These are phyloP conservation scores for Heliocidaris tuberculata DNA, from an alignment of 35 echinoderm and acorn worm genomes.

Conservation along the genomic window DNA sequence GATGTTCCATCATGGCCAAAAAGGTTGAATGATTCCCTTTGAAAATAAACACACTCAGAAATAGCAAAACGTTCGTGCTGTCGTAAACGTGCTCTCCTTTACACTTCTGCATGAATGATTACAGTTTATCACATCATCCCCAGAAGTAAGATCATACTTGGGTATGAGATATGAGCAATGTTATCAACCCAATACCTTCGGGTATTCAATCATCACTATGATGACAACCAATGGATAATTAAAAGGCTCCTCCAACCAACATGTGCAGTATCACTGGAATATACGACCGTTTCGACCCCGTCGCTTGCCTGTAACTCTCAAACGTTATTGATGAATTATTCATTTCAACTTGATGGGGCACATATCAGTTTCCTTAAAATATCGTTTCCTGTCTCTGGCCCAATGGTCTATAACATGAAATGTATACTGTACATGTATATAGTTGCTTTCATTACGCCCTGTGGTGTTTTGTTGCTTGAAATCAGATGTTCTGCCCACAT, in stretches of 20 bases:
- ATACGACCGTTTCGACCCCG: neutral
- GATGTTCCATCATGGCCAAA: too few relatives aligned
- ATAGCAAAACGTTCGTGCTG: too few relatives aligned
- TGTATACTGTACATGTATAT: too few relatives aligned
- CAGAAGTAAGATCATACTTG: neutral
- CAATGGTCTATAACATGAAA: too few relatives aligned
- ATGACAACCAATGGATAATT: neutral
- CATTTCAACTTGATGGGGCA: neutral
- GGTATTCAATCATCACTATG: neutral
- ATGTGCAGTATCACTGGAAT: neutral
- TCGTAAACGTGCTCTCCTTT: neutral
- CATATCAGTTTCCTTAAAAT: too few relatives aligned
- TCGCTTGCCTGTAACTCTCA: neutral
- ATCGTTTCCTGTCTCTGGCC: too few relatives aligned
- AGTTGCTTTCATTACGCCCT: too few relatives aligned
- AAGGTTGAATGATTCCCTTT: too few relatives aligned
- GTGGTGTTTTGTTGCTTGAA: too few relatives aligned
- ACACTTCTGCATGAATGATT: neutral
- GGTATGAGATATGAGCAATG: neutral
- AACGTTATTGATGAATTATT: neutral
- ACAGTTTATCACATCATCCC: neutral
- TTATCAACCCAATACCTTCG: neutral
- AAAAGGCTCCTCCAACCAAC: neutral
- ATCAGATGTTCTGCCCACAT: too few relatives aligned
- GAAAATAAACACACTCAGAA: too few relatives aligned